A percentile compares a stretch with the other conserved stretches of the same genome.
These are phyloP conservation scores for Macrochelys suwanniensis DNA, from an alignment of 2,797 vertebrate species.

Conservation along the genomic window DNA sequence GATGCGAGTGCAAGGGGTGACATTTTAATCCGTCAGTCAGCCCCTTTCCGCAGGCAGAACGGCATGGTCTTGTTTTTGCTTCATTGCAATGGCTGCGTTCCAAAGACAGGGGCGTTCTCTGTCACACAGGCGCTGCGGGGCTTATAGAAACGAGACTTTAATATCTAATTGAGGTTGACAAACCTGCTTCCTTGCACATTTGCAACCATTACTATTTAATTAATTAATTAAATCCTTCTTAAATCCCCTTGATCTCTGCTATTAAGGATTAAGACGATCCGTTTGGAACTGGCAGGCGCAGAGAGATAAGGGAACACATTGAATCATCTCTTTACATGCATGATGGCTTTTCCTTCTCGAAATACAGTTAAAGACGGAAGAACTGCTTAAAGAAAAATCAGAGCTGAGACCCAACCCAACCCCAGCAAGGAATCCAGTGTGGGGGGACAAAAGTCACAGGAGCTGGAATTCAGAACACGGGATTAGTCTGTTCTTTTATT, in stretches of 20 bases:
- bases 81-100: background rate
- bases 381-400: background rate
- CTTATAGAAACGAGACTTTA: background rate
- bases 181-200: background rate
- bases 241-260: background rate
- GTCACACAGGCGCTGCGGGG: accelerated
- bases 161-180: constrained; percentile 29
- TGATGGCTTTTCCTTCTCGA: background rate
- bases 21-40: accelerated
- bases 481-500: background rate
- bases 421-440: background rate
- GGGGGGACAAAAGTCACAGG: background rate
- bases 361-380: accelerated
- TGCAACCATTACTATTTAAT: background rate
- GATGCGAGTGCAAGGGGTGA: background rate
- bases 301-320: background rate
- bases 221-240: constrained; percentile 19
- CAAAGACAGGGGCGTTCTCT: background rate
- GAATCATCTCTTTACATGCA: background rate
- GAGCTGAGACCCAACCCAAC: background rate
- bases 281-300: background rate
- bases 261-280: background rate
- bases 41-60: background rate
- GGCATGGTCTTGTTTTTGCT: background rate
- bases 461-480: background rate